Percentiles rank a stretch among this genome's conserved stretches.
Evolutionary conservation across 2,888 invertebrate genomes (phyloP).

Genomic region (Sturmia bella): DNA sequence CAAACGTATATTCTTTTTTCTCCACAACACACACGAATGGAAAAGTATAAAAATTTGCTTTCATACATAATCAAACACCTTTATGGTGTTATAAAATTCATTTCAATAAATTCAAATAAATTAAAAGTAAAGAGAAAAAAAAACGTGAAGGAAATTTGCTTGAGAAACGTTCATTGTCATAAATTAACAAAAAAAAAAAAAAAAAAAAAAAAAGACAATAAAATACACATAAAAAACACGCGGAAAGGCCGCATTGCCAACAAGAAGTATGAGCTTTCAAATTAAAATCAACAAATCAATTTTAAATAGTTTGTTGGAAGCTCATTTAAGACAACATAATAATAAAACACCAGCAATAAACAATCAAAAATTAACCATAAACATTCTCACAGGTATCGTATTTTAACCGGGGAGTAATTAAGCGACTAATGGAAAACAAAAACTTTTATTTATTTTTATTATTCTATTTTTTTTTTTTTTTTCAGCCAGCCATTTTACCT

Average conservation of each 20-base stretch:
- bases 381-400: constrained; percentile 58
- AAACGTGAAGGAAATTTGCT: constrained; percentile 52
- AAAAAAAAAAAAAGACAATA: no score
- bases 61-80: constrained; percentile 58
- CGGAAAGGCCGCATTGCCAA: constrained; percentile 19
- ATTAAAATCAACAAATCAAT: constrained; percentile 30
- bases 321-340: constrained; percentile 16
- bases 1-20: background rate
- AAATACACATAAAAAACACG: no score
- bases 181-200: constrained; percentile 14
- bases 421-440: constrained; percentile 13
- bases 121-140: constrained; percentile 19
- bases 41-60: constrained; percentile 5
- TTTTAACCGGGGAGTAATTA: constrained; percentile 6
- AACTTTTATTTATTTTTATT: no score
- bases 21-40: background rate
- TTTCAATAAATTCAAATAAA: constrained; percentile 64
- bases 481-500: background rate
- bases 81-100: constrained; percentile 68
- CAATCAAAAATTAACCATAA: constrained; percentile 19
- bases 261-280: constrained; percentile 53
- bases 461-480: background rate
- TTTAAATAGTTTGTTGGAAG: constrained; percentile 23
- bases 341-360: constrained; percentile 41
- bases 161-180: constrained; percentile 11